A percentile compares a stretch with the other conserved stretches of the same genome.
Evolutionary conservation across 1,140 invertebrate genomes (phyloP).

Genomic region (Apis mellifera): Amel_HAv3.1 CM009931.2:17394001-17394500

Average conservation of each 20-base stretch:
- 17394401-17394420: slow-evolving; percentile 76
- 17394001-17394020: slow-evolving; percentile 86
- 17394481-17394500: slow-evolving; percentile 54
- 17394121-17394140: slow-evolving; percentile 88
- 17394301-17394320: too few relatives aligned
- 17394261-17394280: too few relatives aligned
- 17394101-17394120: slow-evolving; percentile 87
- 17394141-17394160: slow-evolving; percentile 85
- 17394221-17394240: too few relatives aligned
- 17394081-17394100: slow-evolving; percentile 83
- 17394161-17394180: slow-evolving; percentile 81
- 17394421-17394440: slow-evolving; percentile 76
- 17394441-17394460: slow-evolving; percentile 77
- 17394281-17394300: too few relatives aligned
- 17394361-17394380: too few relatives aligned
- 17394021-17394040: slow-evolving; percentile 85
- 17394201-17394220: background rate
- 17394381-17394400: background rate
- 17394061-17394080: slow-evolving; percentile 82
- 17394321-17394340: too few relatives aligned
- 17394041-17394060: slow-evolving; percentile 84
- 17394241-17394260: too few relatives aligned
- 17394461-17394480: slow-evolving; percentile 75
- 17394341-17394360: too few relatives aligned
- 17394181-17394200: slow-evolving; percentile 68